Percentiles rank a stretch among this genome's conserved stretches.
phyloP scores from a whole-genome alignment of 2,888 invertebrate genomes.

The Pherbina coryleti region DNA sequence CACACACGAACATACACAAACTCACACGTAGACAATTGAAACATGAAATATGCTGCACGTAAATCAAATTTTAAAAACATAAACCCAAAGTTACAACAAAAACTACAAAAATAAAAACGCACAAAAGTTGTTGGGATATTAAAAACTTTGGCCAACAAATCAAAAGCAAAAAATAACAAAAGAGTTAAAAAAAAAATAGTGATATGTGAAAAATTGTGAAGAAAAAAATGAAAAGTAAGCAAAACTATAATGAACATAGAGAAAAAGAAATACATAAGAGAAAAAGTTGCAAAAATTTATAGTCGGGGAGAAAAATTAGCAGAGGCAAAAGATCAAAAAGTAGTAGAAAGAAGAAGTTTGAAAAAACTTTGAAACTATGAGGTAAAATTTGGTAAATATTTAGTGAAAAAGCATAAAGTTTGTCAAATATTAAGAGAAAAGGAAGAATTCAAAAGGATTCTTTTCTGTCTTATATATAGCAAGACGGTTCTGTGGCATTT shows the following conservation, averaged over 20 bases:
- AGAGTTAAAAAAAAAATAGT: not conserved
- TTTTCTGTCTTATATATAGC: too few species aligned
- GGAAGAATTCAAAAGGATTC: too few species aligned
- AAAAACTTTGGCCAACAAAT: slow-evolving; percentile 20
- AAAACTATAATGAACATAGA: not conserved
- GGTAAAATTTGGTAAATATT: too few species aligned
- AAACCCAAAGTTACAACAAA: not conserved
- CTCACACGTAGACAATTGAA: slow-evolving; percentile 8
- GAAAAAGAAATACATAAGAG: not conserved
- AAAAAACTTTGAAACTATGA: too few species aligned
- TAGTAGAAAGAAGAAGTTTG: not conserved
- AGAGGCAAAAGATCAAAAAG: not conserved
- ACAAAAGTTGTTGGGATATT: not conserved
- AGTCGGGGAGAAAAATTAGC: not conserved
- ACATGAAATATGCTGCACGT: slow-evolving; percentile 5
- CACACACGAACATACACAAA: slow-evolving; percentile 23
- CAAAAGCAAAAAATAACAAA: not conserved
- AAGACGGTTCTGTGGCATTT: too few species aligned
- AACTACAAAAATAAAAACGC: not conserved
- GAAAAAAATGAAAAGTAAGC: not conserved
- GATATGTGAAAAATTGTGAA: not conserved
- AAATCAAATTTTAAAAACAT: slow-evolving; percentile 21
- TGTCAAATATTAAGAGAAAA: too few species aligned
- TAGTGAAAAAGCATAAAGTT: too few species aligned
- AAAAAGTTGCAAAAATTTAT: not conserved